Evolutionary conservation across 2,888 invertebrate species (phyloP).

Genomic region (Microdon myrmicae): DNA sequence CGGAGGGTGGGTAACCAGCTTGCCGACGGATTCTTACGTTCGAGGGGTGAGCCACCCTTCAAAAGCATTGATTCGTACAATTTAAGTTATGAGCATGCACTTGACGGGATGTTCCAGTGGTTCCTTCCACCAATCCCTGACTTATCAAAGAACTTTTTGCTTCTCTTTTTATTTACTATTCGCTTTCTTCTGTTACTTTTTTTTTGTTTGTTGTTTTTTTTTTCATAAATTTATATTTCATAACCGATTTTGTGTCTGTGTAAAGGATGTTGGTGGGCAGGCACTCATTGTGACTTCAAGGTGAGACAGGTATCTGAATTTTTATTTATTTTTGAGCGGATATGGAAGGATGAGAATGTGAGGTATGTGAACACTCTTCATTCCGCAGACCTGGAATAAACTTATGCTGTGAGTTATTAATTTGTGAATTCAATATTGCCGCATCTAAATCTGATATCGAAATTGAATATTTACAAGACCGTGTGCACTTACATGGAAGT

Average conservation of each 20-base stretch:
- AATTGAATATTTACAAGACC: conserved; percentile 27
- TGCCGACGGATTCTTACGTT: conserved; percentile 17
- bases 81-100: conserved; percentile 39
- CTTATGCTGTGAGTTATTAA: no score
- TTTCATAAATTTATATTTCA: conserved; percentile 42
- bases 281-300: conserved; percentile 37
- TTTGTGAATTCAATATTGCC: conserved; percentile 18
- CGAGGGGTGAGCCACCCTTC: conserved; percentile 26
- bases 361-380: no score
- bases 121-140: no score
- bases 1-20: conserved; percentile 2
- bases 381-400: no score
- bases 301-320: conserved; percentile 20
- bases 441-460: conserved; percentile 45
- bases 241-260: conserved; percentile 32
- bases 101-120: no score
- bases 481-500: conserved; percentile 24
- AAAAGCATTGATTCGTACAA: conserved; percentile 31
- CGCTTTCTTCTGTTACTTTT: neutral
- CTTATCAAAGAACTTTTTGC: conserved; percentile 20
- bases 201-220: conserved; percentile 18
- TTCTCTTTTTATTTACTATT: conserved; percentile 15
- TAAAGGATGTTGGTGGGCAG: conserved; percentile 17
- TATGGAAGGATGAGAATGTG: no score
- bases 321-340: conserved; percentile 6